Conservation (phyloP, 1,140 invertebrate species). For the Bombus sibiricus region DNA sequence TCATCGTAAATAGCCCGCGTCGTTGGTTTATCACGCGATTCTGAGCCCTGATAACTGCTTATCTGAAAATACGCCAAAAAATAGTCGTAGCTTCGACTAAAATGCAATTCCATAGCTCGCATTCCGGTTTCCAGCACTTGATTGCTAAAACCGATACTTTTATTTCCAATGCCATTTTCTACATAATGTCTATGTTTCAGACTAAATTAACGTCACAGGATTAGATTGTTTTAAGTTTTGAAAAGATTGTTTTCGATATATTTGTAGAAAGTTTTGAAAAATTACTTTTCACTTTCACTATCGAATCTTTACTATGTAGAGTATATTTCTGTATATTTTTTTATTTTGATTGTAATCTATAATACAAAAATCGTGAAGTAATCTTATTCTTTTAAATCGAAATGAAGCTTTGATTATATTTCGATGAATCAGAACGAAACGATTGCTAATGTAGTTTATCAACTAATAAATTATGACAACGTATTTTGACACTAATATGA, state of each 20-base stretch:
- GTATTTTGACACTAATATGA: neutral
- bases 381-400: neutral
- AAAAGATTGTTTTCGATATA: no score
- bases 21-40: slow-evolving; percentile 13
- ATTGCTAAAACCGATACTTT: neutral
- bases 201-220: neutral
- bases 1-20: slow-evolving; percentile 6
- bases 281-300: no score
- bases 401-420: no score
- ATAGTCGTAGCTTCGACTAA: neutral
- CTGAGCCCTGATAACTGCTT: neutral
- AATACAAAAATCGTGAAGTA: neutral
- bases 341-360: neutral
- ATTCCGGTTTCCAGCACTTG: neutral
- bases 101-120: neutral
- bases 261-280: no score
- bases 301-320: neutral
- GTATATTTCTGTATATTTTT: no score
- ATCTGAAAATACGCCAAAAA: neutral
- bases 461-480: no score
- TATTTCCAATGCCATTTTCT: no score
- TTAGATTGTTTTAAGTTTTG: no score
- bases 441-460: no score
- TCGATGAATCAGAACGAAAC: no score
- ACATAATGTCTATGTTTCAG: neutral